A percentile compares a stretch with the other conserved stretches of the same genome.
phyloP scores from a whole-genome alignment of 2,113 vertebrate genomes.

The Apistogramma diplotaenia region DNA sequence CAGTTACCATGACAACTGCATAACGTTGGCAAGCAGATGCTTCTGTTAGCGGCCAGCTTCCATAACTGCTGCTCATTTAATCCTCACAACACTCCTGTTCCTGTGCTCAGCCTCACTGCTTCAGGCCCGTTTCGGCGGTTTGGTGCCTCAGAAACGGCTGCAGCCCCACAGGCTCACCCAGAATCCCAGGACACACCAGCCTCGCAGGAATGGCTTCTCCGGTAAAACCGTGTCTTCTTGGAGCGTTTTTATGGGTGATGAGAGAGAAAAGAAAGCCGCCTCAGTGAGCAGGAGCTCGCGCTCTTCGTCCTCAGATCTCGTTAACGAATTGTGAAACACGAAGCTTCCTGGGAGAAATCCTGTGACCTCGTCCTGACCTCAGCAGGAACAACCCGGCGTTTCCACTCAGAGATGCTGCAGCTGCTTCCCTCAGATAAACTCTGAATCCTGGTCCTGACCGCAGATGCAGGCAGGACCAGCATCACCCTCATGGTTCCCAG shows the following conservation, averaged over 20 bases:
- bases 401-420: no score
- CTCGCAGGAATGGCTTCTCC: neutral
- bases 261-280: neutral
- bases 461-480: fast-evolving
- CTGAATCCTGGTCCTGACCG: no score
- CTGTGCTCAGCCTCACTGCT: no score
- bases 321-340: constrained; percentile 35
- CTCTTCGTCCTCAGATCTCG: constrained; percentile 11
- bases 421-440: no score
- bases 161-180: neutral
- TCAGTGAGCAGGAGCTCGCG: neutral
- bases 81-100: no score
- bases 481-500: fast-evolving
- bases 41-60: neutral
- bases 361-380: constrained; percentile 25
- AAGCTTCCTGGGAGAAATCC: constrained; percentile 29
- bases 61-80: neutral
- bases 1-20: neutral
- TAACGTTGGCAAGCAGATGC: neutral
- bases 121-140: no score
- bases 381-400: neutral
- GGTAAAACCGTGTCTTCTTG: neutral
- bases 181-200: constrained; percentile 2
- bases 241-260: neutral
- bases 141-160: constrained; percentile 7